Conservation (phyloP, 2,113 vertebrate genomes). For the Lota lota region DNA sequence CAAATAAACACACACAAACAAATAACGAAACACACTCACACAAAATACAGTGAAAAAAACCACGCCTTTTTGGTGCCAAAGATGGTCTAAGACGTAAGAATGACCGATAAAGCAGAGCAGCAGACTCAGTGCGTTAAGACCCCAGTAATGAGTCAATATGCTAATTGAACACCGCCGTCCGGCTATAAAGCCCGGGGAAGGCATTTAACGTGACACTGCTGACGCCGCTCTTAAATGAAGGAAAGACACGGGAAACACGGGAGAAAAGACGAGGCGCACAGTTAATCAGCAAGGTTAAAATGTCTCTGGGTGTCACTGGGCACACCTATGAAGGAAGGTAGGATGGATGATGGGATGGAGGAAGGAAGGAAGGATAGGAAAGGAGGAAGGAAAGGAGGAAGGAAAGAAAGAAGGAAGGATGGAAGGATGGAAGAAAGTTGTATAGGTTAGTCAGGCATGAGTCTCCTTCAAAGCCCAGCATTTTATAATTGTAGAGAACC, state of each 20-base stretch:
- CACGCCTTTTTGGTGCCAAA: constrained; percentile 9
- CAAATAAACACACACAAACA: constrained; percentile 28
- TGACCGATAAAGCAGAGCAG: constrained; percentile 27
- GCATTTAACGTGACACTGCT: constrained; percentile 50
- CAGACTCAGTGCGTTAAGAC: constrained; percentile 30
- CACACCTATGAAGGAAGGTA: background rate
- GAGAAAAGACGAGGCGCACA: background rate
- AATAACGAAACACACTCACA: too few relatives aligned
- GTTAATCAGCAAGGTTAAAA: background rate
- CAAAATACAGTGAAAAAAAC: too few relatives aligned
- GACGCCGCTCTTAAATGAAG: constrained; percentile 33
- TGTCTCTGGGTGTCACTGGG: background rate
- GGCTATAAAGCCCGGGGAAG: constrained; percentile 36
- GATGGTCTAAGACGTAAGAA: constrained; percentile 41
- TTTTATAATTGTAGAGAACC: too few relatives aligned
- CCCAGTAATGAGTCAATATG: constrained; percentile 59
- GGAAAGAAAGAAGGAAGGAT: background rate
- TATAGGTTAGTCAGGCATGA: too few relatives aligned
- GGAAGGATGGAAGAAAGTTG: constrained; percentile 38
- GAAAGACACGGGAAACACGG: constrained; percentile 12
- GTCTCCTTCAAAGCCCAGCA: too few relatives aligned
- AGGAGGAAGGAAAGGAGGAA: background rate
- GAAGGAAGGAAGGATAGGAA: background rate
- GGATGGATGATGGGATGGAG: background rate
- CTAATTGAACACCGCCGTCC: constrained; percentile 45